Percentiles rank a stretch among this genome's conserved stretches.
Conservation (phyloP, 2,113 vertebrate species). For the Smithornis capensis region DNA sequence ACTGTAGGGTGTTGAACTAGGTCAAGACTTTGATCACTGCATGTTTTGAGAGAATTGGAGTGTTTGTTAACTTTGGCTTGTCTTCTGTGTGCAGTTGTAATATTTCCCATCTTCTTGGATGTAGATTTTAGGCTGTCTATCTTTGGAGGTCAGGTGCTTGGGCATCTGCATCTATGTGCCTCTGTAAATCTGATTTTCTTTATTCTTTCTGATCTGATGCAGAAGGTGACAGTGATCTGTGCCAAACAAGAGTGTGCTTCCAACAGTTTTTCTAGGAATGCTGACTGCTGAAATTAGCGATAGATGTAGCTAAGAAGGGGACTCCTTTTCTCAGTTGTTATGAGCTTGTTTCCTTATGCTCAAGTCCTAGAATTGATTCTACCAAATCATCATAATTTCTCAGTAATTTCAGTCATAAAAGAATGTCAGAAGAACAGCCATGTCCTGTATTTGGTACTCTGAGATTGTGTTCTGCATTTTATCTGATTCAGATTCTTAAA, state of each 20-base stretch:
- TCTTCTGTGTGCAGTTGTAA: neutral
- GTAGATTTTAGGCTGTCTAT: neutral
- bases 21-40: neutral
- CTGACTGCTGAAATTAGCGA: neutral
- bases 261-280: neutral
- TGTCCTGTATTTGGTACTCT: neutral
- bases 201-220: neutral
- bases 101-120: neutral
- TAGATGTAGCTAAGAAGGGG: neutral
- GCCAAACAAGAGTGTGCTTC: rapidly evolving
- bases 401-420: neutral
- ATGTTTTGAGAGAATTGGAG: rapidly evolving
- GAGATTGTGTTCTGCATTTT: neutral
- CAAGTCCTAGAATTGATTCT: neutral
- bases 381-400: neutral
- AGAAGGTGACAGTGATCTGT: too few relatives aligned
- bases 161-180: neutral
- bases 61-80: neutral
- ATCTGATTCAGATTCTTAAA: neutral
- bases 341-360: neutral
- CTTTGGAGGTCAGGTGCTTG: neutral
- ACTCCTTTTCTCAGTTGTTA: neutral
- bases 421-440: neutral
- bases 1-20: neutral
- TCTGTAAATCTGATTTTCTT: neutral